These are phyloP conservation scores for Myzus persicae DNA, from an alignment of 1,140 invertebrate species.

Conservation along the genomic window DNA sequence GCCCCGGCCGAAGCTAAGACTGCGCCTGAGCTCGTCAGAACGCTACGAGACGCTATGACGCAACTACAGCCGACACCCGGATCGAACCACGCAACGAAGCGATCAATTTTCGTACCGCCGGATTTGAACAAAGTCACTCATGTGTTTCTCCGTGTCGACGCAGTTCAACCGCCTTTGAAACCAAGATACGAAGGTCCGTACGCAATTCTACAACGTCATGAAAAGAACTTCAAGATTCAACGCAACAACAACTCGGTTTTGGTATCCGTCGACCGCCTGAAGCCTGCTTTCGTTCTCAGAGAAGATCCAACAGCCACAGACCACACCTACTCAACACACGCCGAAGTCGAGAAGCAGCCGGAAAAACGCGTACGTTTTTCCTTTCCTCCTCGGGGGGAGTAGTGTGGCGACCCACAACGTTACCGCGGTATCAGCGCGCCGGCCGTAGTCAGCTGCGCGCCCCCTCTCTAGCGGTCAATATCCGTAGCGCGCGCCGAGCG, in stretches of 20 bases:
- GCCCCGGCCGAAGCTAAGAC: too few relatives aligned
- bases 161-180: conserved; percentile 60
- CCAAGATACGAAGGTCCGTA: conserved; percentile 63
- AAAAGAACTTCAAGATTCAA: conserved; percentile 61
- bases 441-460: too few relatives aligned
- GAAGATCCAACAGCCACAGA: background rate
- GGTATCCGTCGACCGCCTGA: conserved; percentile 58
- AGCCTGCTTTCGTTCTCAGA: conserved; percentile 55
- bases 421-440: too few relatives aligned
- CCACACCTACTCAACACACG: background rate
- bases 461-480: too few relatives aligned
- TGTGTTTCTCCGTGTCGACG: conserved; percentile 63
- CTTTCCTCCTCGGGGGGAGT: background rate
- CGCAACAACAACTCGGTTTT: background rate
- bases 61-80: too few relatives aligned
- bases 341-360: background rate
- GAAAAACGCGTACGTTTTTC: background rate
- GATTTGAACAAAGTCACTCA: too few relatives aligned
- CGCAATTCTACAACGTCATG: conserved; percentile 60
- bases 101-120: too few relatives aligned
- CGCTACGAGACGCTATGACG: too few relatives aligned
- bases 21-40: too few relatives aligned
- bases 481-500: too few relatives aligned
- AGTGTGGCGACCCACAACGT: background rate
- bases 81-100: too few relatives aligned